These are phyloP conservation scores for Hippotragus niger DNA, from an alignment of 2,113 vertebrate genomes.

Conservation along the genomic window DNA sequence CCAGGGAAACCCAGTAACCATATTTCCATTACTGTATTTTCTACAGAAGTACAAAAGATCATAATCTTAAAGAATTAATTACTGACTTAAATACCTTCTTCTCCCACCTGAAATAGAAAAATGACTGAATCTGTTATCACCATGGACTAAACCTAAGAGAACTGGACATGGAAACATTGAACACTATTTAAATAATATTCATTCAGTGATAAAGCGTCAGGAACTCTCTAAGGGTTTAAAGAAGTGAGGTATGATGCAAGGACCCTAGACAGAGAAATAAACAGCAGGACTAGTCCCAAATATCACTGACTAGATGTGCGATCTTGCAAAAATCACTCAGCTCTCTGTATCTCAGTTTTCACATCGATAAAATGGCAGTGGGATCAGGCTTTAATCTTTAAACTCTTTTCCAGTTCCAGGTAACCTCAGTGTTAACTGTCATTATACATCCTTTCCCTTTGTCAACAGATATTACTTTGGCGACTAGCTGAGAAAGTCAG, in stretches of 20 bases:
- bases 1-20: not conserved
- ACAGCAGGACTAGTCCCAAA: not conserved
- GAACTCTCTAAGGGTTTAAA: conserved; percentile 20
- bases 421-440: not conserved
- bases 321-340: not conserved
- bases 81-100: not conserved
- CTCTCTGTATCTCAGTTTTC: not conserved
- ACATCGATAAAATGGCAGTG: not conserved
- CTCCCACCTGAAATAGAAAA: not conserved
- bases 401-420: not conserved
- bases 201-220: not conserved
- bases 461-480: not conserved
- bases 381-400: not conserved
- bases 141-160: not conserved
- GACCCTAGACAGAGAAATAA: not conserved
- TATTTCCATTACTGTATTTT: not conserved
- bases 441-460: not conserved
- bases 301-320: not conserved
- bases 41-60: not conserved
- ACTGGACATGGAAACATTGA: not conserved
- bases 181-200: not conserved
- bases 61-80: not conserved
- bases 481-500: not conserved
- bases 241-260: not conserved
- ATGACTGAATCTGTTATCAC: not conserved